A percentile compares a stretch with the other conserved stretches of the same genome.
phyloP scores from a whole-genome alignment of 1,140 invertebrate species.

The Drosophila novamexicana region DNA sequence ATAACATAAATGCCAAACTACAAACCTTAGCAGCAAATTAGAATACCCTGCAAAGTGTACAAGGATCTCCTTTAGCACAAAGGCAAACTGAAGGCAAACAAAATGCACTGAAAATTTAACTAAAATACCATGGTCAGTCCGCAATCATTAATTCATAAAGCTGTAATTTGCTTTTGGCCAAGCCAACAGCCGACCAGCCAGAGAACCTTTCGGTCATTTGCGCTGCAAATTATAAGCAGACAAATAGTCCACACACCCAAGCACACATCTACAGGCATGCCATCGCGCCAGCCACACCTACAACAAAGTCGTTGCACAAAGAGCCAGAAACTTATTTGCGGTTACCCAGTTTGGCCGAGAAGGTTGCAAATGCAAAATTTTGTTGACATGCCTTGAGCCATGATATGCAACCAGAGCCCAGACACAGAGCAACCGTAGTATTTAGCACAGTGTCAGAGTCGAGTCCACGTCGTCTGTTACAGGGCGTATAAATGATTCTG shows the following conservation, averaged over 20 bases:
- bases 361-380: conserved; percentile 54
- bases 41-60: conserved; percentile 7
- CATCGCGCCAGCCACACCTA: conserved; percentile 25
- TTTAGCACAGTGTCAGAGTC: conserved; percentile 1
- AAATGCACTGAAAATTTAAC: conserved; percentile 37
- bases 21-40: background rate
- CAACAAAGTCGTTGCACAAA: conserved; percentile 50
- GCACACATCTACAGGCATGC: conserved; percentile 10
- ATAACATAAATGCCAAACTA: background rate
- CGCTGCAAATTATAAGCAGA: conserved; percentile 61
- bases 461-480: conserved; percentile 6
- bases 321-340: conserved; percentile 67
- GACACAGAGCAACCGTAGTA: conserved; percentile 9
- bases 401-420: conserved; percentile 43
- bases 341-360: conserved; percentile 53
- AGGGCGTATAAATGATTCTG: conserved; percentile 55
- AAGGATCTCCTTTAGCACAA: conserved; percentile 1
- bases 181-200: conserved; percentile 38
- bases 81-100: conserved; percentile 10
- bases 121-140: conserved; percentile 29
- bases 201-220: conserved; percentile 64
- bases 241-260: conserved; percentile 41
- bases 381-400: conserved; percentile 55
- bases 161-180: conserved; percentile 64
- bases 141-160: conserved; percentile 67